Conservation (phyloP, 1,140 invertebrate species). For the Drosophila nebulosa region DNA sequence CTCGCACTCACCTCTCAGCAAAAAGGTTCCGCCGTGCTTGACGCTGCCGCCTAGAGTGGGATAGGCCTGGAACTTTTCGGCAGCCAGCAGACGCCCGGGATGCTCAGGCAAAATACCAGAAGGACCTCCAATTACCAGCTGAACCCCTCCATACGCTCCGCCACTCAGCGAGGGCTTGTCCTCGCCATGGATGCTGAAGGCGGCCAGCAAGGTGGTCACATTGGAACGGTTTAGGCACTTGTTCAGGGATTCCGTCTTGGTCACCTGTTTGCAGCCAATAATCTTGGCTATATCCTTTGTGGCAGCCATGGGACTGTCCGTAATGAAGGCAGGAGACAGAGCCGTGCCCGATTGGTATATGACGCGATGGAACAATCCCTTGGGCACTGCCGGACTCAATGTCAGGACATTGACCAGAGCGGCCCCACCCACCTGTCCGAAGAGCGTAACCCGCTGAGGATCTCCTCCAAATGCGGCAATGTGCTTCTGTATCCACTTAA, state of each 20-base stretch:
- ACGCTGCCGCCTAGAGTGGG: slow-evolving; percentile 73
- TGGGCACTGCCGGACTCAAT: slow-evolving; percentile 72
- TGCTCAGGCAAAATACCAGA: slow-evolving; percentile 74
- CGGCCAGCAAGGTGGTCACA: slow-evolving; percentile 56
- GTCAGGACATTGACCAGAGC: slow-evolving; percentile 81
- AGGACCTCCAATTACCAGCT: slow-evolving; percentile 76
- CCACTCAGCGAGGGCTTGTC: slow-evolving; percentile 37
- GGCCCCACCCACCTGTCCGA: slow-evolving; percentile 84
- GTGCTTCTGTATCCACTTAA: slow-evolving; percentile 85
- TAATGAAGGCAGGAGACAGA: slow-evolving; percentile 86
- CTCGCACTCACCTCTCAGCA: slow-evolving; percentile 59
- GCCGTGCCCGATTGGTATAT: slow-evolving; percentile 82
- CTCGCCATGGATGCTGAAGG: slow-evolving; percentile 62
- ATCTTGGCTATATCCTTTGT: slow-evolving; percentile 64
- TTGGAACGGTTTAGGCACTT: slow-evolving; percentile 66
- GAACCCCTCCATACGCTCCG: slow-evolving; percentile 64
- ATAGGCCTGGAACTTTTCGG: slow-evolving; percentile 69
- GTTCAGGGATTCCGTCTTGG: slow-evolving; percentile 57
- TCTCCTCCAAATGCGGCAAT: slow-evolving; percentile 86
- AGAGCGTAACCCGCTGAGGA: slow-evolving; percentile 84
- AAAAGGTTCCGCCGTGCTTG: slow-evolving; percentile 73
- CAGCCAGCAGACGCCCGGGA: slow-evolving; percentile 62
- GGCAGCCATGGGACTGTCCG: slow-evolving; percentile 82
- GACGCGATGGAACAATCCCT: slow-evolving; percentile 82
- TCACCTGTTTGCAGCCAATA: slow-evolving; percentile 67